Evolutionary conservation across 1,140 invertebrate genomes (phyloP), one percentile per base, ranked within the genome.

Genomic region (Manduca sexta): DNA sequence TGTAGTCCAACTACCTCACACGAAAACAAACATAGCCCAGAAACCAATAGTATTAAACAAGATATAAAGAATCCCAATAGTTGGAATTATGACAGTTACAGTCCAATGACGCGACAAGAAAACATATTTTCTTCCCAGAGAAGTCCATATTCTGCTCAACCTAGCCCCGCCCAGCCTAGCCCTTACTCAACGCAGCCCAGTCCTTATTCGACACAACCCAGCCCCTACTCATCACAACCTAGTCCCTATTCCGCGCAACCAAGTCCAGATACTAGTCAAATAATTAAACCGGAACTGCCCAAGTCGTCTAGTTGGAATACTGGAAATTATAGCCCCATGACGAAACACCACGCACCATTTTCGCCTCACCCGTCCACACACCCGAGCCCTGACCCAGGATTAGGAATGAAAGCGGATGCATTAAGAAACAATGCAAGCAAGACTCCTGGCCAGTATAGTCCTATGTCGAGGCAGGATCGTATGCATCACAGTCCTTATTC

Each of bases 221-320:
- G 85, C 54, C 85, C 85, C 1, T 84, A 86, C 52, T 80, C 84
- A 4, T 81, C 81, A n/a, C 79, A 84, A 46, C 83, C 82, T 49
- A 83, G 81, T 58, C 84, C 84, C 0, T 86, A 86, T 34, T 85
- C 79, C 2, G 79, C 82, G 12, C 85, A 86, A 51, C 85, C 85
- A 5, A 86, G 85, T 42, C 85, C 85, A 8, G 84, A 86, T 51
- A 86, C 81, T 12, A 85, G 82, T 48, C 84, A 84, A 64, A 77
- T 80, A 13, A 65, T 74, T 2, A 83, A 83, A 43, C 56, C 74
- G 33, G 84, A 80, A 10, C 49, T 76, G 3, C 79, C 76, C 34
- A 84, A 85, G 41, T 53, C 75, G 3, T 70, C 61, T 13, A 65
- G 68, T 10, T 87, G 82, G 81, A 86, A 84, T 43, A 62, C 74